Conservation (phyloP, 2,888 invertebrate genomes). For the Mellilla xanthometata region DNA sequence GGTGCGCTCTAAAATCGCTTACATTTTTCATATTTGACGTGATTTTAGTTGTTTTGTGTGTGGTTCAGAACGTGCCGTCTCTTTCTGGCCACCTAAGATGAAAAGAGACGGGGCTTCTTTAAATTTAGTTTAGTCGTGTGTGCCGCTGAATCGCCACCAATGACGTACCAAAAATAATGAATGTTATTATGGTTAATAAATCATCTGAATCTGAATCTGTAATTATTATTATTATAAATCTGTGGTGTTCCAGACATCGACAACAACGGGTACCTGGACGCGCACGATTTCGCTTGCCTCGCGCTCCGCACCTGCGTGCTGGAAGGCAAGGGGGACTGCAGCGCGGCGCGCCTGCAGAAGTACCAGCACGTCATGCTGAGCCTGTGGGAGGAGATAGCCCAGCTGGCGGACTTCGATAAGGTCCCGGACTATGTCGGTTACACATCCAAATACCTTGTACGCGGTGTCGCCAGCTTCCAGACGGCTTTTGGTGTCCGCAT, state of each 20-base stretch:
- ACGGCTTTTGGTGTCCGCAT: conserved; percentile 39
- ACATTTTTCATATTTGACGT: too few species aligned
- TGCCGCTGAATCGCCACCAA: too few species aligned
- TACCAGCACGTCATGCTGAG: conserved; percentile 92
- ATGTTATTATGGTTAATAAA: too few species aligned
- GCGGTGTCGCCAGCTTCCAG: conserved; percentile 48
- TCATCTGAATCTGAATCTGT: too few species aligned
- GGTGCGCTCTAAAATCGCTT: too few species aligned
- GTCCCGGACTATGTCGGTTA: conserved; percentile 84
- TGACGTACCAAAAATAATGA: too few species aligned
- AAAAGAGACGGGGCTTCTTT: too few species aligned
- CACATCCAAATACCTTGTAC: conserved; percentile 39
- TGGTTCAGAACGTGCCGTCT: too few species aligned
- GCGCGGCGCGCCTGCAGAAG: conserved; percentile 86
- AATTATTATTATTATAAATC: too few species aligned
- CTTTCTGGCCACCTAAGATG: too few species aligned
- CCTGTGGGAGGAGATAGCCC: conserved; percentile 93
- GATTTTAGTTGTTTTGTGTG: too few species aligned
- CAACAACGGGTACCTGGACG: conserved; percentile 91
- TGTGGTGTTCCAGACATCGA: conserved; percentile 89
- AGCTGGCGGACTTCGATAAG: conserved; percentile 94
- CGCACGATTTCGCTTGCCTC: conserved; percentile 92
- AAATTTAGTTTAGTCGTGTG: too few species aligned
- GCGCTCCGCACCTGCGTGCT: conserved; percentile 91
- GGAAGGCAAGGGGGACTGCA: conserved; percentile 92